A percentile compares a stretch with the other conserved stretches of the same genome.
Evolutionary conservation across 35 echinoderm and acorn worm species (phyloP).

Genomic region (Anneissia japonica): DNA sequence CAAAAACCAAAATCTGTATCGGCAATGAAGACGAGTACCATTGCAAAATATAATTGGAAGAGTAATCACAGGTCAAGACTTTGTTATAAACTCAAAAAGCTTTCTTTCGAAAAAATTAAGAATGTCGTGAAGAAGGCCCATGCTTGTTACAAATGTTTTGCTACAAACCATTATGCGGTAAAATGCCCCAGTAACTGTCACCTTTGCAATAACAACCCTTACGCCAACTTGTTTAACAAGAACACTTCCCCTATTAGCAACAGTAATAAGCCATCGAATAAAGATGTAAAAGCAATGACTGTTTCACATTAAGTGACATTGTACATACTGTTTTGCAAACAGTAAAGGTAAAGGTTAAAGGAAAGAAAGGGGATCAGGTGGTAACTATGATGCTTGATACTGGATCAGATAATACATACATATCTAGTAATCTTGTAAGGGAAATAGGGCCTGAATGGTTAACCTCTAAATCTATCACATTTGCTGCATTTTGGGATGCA

Average conservation of each 20-base stretch:
- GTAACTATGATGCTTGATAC: constrained; percentile 27
- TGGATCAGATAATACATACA: constrained; percentile 28
- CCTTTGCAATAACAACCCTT: neutral
- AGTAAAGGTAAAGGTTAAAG: neutral
- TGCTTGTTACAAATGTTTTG: neutral
- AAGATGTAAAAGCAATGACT: too few species aligned
- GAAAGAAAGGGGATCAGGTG: neutral
- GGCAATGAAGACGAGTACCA: neutral
- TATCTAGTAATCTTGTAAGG: constrained; percentile 13
- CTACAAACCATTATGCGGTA: neutral
- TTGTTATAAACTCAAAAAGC: too few species aligned
- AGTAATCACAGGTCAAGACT: neutral
- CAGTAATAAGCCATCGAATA: too few species aligned
- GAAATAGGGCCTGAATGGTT: constrained; percentile 14
- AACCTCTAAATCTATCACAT: constrained; percentile 24
- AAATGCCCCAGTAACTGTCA: neutral
- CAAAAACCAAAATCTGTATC: neutral
- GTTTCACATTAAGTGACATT: too few species aligned
- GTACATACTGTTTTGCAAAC: neutral
- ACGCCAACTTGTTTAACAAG: neutral
- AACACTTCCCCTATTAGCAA: neutral
- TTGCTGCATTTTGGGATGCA: constrained; percentile 31
- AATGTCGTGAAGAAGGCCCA: neutral
- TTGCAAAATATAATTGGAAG: neutral
- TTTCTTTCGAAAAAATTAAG: neutral